Evolutionary conservation across 2,797 vertebrate species (phyloP).

Genomic region (Acridotheres tristis): DNA sequence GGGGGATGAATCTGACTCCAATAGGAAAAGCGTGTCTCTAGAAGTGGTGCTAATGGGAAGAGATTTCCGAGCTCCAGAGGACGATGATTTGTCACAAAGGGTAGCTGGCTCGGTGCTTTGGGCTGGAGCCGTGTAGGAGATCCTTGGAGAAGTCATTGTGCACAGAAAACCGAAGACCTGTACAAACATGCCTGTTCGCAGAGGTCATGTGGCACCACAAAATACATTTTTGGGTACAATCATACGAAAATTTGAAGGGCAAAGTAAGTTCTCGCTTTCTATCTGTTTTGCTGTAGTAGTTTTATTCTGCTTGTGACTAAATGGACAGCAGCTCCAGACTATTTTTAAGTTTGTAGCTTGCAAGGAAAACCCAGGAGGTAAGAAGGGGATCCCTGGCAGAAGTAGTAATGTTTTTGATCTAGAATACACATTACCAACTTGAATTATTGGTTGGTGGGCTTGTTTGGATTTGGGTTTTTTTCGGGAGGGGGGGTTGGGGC

Average conservation of each 20-base stretch:
- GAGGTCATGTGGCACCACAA: slow-evolving; percentile 98
- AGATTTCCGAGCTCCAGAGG: slow-evolving; percentile 73
- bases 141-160: slow-evolving; percentile 76
- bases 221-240: slow-evolving; percentile 98
- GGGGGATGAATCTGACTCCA: slow-evolving; percentile 68
- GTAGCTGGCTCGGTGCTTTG: slow-evolving; percentile 71
- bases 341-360: slow-evolving; percentile 67
- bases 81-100: slow-evolving; percentile 80
- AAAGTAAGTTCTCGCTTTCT: slow-evolving; percentile 90
- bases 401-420: slow-evolving; percentile 51
- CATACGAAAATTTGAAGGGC: slow-evolving; percentile 98
- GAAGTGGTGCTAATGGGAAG: slow-evolving; percentile 79
- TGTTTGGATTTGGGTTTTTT: neutral
- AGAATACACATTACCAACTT: slow-evolving; percentile 46
- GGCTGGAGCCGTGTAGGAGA: slow-evolving; percentile 82
- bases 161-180: slow-evolving; percentile 69
- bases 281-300: slow-evolving; percentile 61
- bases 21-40: slow-evolving; percentile 59
- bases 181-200: slow-evolving; percentile 95
- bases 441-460: neutral
- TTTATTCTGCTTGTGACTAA: slow-evolving; percentile 49
- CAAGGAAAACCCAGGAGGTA: slow-evolving; percentile 40
- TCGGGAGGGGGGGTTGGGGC: too few relatives aligned
- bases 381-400: slow-evolving; percentile 14
- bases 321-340: slow-evolving; percentile 65